Conservation (phyloP, 2,113 vertebrate genomes). For the Vulpes ferrilata region DNA sequence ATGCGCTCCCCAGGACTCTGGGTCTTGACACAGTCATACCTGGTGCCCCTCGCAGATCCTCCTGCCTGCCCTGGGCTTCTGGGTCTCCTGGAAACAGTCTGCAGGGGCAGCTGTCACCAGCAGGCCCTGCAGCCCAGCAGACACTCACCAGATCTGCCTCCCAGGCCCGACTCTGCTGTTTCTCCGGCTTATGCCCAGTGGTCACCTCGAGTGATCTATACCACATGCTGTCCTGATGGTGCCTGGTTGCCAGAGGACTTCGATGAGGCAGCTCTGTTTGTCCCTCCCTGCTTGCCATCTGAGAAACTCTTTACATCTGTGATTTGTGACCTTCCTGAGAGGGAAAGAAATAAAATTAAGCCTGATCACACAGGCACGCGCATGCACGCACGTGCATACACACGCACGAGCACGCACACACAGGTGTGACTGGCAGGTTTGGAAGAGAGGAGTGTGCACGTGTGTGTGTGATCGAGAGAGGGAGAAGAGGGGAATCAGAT, state of each 20-base stretch:
- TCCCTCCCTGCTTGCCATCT: background rate
- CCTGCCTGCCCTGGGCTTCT: background rate
- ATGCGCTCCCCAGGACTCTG: slow-evolving; percentile 45
- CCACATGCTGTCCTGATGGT: background rate
- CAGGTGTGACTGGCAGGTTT: slow-evolving; percentile 44
- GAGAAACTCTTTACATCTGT: background rate
- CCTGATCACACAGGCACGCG: background rate
- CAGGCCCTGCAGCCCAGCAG: background rate
- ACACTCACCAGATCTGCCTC: background rate
- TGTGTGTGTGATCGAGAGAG: background rate
- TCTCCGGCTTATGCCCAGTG: background rate
- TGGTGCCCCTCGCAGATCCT: slow-evolving; percentile 68
- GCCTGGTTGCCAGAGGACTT: slow-evolving; percentile 11
- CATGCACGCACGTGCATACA: no score
- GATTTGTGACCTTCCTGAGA: slow-evolving; percentile 64
- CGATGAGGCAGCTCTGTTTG: slow-evolving; percentile 42
- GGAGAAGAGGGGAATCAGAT: slow-evolving; percentile 18
- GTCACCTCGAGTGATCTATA: background rate
- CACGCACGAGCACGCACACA: background rate
- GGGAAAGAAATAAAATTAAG: slow-evolving; percentile 64
- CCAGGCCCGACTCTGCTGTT: background rate
- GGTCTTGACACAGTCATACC: slow-evolving; percentile 58
- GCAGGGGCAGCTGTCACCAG: background rate
- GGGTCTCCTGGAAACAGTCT: background rate
- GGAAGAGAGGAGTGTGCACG: background rate